phyloP scores from a whole-genome alignment of 2,888 invertebrate genomes.

The Parascotia fuliginaria region DNA sequence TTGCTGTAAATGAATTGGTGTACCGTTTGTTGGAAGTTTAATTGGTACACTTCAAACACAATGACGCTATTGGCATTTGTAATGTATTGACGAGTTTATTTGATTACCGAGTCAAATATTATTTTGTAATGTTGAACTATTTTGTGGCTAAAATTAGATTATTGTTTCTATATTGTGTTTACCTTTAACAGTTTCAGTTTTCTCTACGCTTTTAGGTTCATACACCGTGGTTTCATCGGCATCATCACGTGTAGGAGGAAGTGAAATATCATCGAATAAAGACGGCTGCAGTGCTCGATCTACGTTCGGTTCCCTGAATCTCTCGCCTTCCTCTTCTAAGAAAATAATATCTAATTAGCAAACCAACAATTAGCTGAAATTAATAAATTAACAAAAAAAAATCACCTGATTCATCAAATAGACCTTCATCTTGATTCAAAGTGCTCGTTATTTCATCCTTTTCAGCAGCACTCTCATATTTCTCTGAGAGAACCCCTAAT shows the following conservation, averaged over 20 bases:
- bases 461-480: slow-evolving; percentile 90
- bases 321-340: slow-evolving; percentile 57
- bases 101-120: not conserved
- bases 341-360: not conserved
- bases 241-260: slow-evolving; percentile 11
- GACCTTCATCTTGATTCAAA: slow-evolving; percentile 41
- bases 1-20: slow-evolving; percentile 23
- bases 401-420: slow-evolving; percentile 68
- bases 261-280: slow-evolving; percentile 9
- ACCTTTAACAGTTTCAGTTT: slow-evolving; percentile 22
- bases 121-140: too few relatives aligned
- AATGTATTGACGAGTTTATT: not conserved
- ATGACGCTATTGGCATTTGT: slow-evolving; percentile 5
- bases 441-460: slow-evolving; percentile 86
- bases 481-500: slow-evolving; percentile 91
- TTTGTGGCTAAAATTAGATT: too few relatives aligned
- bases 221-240: slow-evolving; percentile 27
- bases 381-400: not conserved
- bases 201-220: slow-evolving; percentile 13
- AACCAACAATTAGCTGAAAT: not conserved
- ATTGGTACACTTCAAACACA: slow-evolving; percentile 22
- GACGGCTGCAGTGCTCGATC: slow-evolving; percentile 59
- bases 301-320: slow-evolving; percentile 62
- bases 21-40: slow-evolving; percentile 27
- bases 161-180: not conserved